Conservation (phyloP, 2,797 vertebrate genomes). For the Pampus argenteus region DNA sequence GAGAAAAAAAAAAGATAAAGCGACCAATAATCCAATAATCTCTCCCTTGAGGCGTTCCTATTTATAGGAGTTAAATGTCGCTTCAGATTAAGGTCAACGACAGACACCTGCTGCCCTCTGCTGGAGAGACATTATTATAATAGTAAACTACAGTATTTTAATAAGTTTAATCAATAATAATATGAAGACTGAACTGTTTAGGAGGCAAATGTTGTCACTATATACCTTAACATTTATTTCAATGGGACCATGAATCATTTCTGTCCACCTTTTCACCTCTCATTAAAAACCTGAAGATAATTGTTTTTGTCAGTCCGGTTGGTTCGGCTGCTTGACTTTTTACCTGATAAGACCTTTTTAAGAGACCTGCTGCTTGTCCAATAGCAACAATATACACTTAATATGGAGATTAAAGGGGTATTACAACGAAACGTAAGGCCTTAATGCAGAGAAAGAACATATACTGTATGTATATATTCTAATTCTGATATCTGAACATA, state of each 20-base stretch:
- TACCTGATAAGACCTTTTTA: slow-evolving; percentile 3
- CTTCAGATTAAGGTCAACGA: slow-evolving; percentile 62
- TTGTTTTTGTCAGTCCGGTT: neutral
- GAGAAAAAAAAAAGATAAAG: slow-evolving; percentile 40
- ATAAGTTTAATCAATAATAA: neutral
- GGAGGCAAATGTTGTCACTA: neutral
- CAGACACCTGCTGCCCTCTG: slow-evolving; percentile 79
- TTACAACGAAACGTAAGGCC: neutral
- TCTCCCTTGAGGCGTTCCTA: slow-evolving; percentile 57
- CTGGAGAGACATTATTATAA: slow-evolving; percentile 34
- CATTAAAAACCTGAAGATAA: too few relatives aligned
- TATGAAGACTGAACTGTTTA: neutral
- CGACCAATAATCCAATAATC: slow-evolving; percentile 63
- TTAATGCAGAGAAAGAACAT: too few relatives aligned
- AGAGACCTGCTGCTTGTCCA: slow-evolving; percentile 6
- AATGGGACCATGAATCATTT: too few relatives aligned
- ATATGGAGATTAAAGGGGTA: neutral
- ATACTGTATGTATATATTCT: too few relatives aligned
- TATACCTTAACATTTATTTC: too few relatives aligned
- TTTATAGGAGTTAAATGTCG: slow-evolving; percentile 67
- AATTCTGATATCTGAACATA: neutral
- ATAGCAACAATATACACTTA: neutral
- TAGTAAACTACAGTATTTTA: neutral
- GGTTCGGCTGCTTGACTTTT: neutral
- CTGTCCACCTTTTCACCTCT: too few relatives aligned